phyloP scores from a whole-genome alignment of 92 coral and sea anemone species.

The Porites rus region DNA sequence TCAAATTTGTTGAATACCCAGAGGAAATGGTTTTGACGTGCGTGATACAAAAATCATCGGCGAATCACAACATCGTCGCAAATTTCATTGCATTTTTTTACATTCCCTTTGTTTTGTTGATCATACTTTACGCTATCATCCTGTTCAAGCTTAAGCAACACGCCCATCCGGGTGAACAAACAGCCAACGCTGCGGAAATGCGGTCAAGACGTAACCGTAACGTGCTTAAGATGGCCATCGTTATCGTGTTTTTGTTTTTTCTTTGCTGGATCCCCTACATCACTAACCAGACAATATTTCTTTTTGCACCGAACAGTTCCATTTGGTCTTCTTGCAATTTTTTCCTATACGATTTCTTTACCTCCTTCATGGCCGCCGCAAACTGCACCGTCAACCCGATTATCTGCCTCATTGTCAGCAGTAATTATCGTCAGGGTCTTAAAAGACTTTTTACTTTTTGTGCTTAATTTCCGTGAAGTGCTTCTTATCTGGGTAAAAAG shows the following conservation, averaged over 20 bases:
- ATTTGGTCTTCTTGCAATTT: background rate
- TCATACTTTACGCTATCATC: background rate
- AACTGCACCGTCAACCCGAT: conserved; percentile 57
- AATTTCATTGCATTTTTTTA: background rate
- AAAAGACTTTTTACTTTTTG: background rate
- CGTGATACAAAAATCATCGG: background rate
- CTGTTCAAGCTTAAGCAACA: background rate
- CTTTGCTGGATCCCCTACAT: background rate
- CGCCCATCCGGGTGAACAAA: background rate
- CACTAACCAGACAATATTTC: background rate
- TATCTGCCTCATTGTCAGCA: conserved; percentile 51
- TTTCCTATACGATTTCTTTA: background rate
- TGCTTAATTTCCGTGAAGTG: no score
- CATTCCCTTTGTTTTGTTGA: background rate
- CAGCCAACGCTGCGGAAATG: background rate
- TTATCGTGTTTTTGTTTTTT: background rate
- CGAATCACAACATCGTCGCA: background rate
- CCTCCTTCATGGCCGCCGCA: conserved; percentile 35
- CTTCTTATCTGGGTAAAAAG: background rate
- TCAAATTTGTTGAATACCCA: background rate
- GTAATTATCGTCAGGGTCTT: conserved; percentile 36
- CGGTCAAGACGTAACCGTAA: background rate
- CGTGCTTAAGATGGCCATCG: background rate
- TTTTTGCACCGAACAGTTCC: background rate
- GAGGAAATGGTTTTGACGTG: background rate